phyloP scores from a whole-genome alignment of 2,797 vertebrate species.

The Tapirus indicus region DNA sequence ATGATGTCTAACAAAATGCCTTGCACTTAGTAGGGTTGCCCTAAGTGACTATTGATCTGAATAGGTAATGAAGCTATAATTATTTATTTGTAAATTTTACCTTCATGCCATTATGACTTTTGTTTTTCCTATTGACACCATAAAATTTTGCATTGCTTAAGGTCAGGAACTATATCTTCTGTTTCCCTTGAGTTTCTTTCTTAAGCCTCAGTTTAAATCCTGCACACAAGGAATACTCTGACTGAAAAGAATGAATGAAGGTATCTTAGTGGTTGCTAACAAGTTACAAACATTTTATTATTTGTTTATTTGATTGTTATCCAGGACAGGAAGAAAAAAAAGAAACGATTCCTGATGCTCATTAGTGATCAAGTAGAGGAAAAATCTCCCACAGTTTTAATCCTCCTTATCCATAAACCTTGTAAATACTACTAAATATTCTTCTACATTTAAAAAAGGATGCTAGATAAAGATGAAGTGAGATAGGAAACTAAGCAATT shows the following conservation, averaged over 20 bases:
- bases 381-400: slow-evolving; percentile 33
- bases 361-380: slow-evolving; percentile 21
- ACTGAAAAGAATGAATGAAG: neutral
- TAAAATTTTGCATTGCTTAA: slow-evolving; percentile 23
- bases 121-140: neutral
- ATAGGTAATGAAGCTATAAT: neutral
- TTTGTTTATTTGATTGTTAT: slow-evolving; percentile 29
- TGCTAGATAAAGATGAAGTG: slow-evolving; percentile 45
- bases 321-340: neutral
- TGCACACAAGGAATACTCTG: neutral
- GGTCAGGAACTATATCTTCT: slow-evolving; percentile 11
- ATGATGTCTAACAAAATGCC: slow-evolving; percentile 32
- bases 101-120: slow-evolving; percentile 20
- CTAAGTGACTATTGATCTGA: slow-evolving; percentile 3
- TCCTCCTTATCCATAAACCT: neutral
- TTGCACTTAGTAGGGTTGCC: slow-evolving; percentile 53
- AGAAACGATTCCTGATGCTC: neutral
- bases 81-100: slow-evolving; percentile 47
- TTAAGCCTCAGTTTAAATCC: slow-evolving; percentile 33
- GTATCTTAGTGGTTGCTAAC: neutral
- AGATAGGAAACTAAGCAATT: slow-evolving; percentile 19
- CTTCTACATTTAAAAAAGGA: slow-evolving; percentile 2
- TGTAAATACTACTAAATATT: slow-evolving; percentile 13
- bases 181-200: neutral
- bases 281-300: neutral